phyloP scores from a whole-genome alignment of 2,113 vertebrate genomes.

The Austrofundulus limnaeus region DNA sequence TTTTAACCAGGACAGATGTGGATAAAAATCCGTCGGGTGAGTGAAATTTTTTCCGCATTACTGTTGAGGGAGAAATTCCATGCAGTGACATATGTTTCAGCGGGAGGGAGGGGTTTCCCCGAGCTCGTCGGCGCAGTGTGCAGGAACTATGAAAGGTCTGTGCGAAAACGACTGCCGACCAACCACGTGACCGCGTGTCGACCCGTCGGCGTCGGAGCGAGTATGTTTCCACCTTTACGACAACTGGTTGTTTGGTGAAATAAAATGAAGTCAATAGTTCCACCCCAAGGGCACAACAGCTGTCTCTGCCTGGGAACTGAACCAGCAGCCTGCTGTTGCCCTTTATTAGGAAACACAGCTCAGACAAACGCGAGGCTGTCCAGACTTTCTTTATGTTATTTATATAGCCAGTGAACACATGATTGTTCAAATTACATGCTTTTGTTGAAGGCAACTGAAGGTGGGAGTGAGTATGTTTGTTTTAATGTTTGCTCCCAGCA shows the following conservation, averaged over 20 bases:
- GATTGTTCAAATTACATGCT: slow-evolving; percentile 60
- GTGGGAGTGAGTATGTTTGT: slow-evolving; percentile 42
- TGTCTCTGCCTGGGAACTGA: slow-evolving; percentile 37
- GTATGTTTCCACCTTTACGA: too few relatives aligned
- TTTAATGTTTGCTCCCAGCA: slow-evolving; percentile 60
- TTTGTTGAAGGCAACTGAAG: slow-evolving; percentile 50
- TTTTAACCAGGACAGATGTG: too few relatives aligned
- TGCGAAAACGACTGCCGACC: too few relatives aligned
- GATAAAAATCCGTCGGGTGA: too few relatives aligned
- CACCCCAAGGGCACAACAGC: slow-evolving; percentile 32
- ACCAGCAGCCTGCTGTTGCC: slow-evolving; percentile 34
- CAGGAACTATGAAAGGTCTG: too few relatives aligned
- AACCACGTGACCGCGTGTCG: too few relatives aligned
- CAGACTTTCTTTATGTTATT: slow-evolving; percentile 14
- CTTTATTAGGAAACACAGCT: slow-evolving; percentile 40
- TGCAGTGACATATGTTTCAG: too few relatives aligned
- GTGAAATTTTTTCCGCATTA: too few relatives aligned
- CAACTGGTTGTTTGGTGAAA: slow-evolving; percentile 31
- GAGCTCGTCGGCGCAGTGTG: too few relatives aligned
- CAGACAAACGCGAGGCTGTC: slow-evolving; percentile 4
- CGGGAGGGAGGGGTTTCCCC: too few relatives aligned
- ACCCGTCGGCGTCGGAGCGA: too few relatives aligned
- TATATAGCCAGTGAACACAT: slow-evolving; percentile 44
- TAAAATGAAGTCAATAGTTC: slow-evolving; percentile 57
- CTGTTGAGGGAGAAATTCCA: too few relatives aligned